Base-by-base conservation (phyloP, 2,888 invertebrate genomes). In the Sesamia inferens region DNA sequence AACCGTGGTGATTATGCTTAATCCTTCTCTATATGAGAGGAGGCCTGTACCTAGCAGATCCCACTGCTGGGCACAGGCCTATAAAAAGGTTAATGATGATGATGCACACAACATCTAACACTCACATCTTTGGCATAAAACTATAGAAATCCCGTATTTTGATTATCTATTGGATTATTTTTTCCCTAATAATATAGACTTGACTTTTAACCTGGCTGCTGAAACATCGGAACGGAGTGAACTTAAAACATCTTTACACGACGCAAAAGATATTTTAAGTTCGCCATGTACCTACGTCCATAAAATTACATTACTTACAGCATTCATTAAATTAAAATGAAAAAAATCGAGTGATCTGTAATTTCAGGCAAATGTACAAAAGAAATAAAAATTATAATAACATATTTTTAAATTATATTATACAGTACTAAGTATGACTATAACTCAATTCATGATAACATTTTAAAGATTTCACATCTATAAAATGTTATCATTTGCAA, bases 291-390 rank as follows among this genome's bases (percentile, higher is more conserved):
- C 3, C n/a, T n/a, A n/a, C 62, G 14, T 24, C 16, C 47, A 14
- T 76, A 80, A n/a, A 51, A 79, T 80, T 22, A 59, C 62, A 68
- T n/a, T n/a, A n/a, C n/a, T 19, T 10, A 5, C 19, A 66, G 39
- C 0, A 54, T 39, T 47, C 47, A 13, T 0, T 24, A 19, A 68
- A 70, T 54, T 67, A 58, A 71, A 71, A 67, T 58, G 64, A 22
- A 66, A 57, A 57, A 24, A 69, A 79, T 78, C 51, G 24, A 51
- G 22, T 19, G 48, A 67, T 64, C 71, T 57, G 47, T 79, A 80
- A 80, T 79, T 67, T 59, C 11, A 71, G 14, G 0, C 44, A 31
- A 73, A 73, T 54, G 24, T 31, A 47, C 31, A 10, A 51, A 63
- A 31, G 47, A 13, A 69, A 79, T 39, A 74, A 74, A 68, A 2